Percentiles rank a stretch among this genome's conserved stretches.
Conservation (phyloP, 2,888 invertebrate species). For the Tenthredo amoena region DNA sequence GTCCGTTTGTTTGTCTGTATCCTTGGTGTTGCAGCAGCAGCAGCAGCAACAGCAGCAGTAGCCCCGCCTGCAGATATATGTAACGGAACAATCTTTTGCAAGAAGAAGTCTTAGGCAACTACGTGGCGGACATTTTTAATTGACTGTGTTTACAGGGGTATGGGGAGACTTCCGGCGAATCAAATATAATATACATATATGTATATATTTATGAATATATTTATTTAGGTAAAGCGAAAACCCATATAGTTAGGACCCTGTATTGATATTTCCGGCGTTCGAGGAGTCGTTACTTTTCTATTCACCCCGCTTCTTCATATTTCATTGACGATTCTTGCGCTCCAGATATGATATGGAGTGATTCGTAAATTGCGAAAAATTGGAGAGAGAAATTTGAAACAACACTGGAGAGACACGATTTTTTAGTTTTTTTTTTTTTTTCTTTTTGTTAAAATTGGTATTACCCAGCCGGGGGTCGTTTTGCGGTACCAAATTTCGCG, state of each 20-base stretch:
- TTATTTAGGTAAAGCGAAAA: not conserved
- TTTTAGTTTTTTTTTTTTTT: too few species aligned
- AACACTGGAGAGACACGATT: too few species aligned
- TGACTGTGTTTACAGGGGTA: not conserved
- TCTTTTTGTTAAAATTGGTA: too few species aligned
- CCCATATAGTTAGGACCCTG: not conserved
- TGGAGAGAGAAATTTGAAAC: too few species aligned
- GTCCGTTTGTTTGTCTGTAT: not conserved
- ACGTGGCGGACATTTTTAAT: not conserved
- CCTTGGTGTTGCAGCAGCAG: not conserved
- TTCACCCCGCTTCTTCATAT: too few species aligned
- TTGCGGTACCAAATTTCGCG: too few species aligned
- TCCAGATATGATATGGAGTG: too few species aligned
- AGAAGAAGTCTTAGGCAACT: slow-evolving; percentile 1
- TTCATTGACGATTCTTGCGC: too few species aligned
- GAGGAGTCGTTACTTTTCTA: too few species aligned
- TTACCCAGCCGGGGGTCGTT: too few species aligned
- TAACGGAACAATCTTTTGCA: not conserved
- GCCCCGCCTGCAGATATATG: not conserved
- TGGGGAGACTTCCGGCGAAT: not conserved
- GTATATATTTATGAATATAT: not conserved
- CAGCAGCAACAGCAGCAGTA: not conserved
- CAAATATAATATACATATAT: not conserved
- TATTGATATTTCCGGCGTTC: too few species aligned
- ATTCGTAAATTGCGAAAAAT: too few species aligned